These are phyloP conservation scores for Diaphora mendica DNA, from an alignment of 2,888 invertebrate species.

Conservation along the genomic window DNA sequence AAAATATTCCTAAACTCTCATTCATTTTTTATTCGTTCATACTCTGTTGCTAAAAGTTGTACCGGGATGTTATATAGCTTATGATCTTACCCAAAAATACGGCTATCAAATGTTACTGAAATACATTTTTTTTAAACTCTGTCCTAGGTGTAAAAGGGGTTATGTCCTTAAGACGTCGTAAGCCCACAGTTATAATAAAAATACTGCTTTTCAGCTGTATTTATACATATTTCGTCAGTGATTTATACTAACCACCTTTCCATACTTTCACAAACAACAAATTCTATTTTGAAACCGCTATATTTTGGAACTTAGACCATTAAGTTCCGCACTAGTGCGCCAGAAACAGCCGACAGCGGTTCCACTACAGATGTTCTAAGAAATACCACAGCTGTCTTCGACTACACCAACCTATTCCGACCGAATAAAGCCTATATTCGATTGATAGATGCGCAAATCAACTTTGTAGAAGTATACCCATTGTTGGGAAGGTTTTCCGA, in stretches of 20 bases:
- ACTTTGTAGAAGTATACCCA: conserved; percentile 4
- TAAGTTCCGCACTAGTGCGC: conserved; percentile 61
- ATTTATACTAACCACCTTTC: background rate
- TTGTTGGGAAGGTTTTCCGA: conserved; percentile 31
- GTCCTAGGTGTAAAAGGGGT: too few species aligned
- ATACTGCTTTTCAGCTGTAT: background rate
- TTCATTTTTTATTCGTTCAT: too few species aligned
- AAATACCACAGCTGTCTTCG: conserved; percentile 13
- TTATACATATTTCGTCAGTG: too few species aligned
- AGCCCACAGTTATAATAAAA: too few species aligned
- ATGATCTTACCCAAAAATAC: too few species aligned
- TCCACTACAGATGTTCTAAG: conserved; percentile 57
- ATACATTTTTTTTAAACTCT: too few species aligned
- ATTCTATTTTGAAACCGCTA: background rate
- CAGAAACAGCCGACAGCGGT: conserved; percentile 57
- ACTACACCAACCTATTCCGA: conserved; percentile 6
- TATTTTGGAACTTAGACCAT: conserved; percentile 39
- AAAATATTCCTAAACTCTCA: too few species aligned
- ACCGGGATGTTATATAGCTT: too few species aligned
- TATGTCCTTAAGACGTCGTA: too few species aligned
- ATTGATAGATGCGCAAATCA: background rate
- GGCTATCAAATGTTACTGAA: too few species aligned
- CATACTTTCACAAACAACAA: background rate
- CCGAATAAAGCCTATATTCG: conserved; percentile 24
- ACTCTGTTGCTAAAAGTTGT: too few species aligned